Evolutionary conservation across 2,797 vertebrate species (phyloP), one percentile per base, ranked within the genome.

Genomic region (Allobates femoralis): DNA sequence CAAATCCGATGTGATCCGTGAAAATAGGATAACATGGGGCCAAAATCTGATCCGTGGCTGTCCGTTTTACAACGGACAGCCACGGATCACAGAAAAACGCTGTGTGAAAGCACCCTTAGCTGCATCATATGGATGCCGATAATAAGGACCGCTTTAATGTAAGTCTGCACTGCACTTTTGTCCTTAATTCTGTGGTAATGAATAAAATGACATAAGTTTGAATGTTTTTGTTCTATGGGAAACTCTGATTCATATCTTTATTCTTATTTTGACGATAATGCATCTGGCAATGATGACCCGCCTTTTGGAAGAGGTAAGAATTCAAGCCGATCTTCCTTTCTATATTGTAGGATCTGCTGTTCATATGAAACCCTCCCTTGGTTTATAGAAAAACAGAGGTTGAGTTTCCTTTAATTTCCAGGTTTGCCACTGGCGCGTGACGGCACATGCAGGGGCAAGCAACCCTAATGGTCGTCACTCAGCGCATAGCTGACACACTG

Each of bases 371-470:
- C 62, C 10, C 0, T 53, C 6, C 7, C 32, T 62, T 62, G n/a
- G 64, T 79, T 64, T 64, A 28, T 64, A 10, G n/a, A 64, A 64
- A 64, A 50, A 79, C 78, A 79, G n/a, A 79, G 26, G 14, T 21
- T 26, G 50, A 67, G 34, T 81, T 83, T 83, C 34, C 55, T 28
- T 21, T 19, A 32, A 3, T 37, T 83, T 66, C 16, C 62, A 79
- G 60, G 16, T 12, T 46, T 85, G 62, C n/a, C 51, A 21, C 60
- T 34, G 56, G 30, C 3, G 75, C n/a, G 53, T 79, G 76, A 85
- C 84, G 21, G 76, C 76, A 79, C 84, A 79, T 79, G 84, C 64
- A 50, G 84, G 30, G 69, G 46, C 50, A 85, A 56, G 83, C 50
- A 32, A 34, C 30, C n/a, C 19, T 69, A 34, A 85, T 55, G 76